phyloP scores from a whole-genome alignment of 1,140 invertebrate species.

The Lepidurus arcticus region DNA sequence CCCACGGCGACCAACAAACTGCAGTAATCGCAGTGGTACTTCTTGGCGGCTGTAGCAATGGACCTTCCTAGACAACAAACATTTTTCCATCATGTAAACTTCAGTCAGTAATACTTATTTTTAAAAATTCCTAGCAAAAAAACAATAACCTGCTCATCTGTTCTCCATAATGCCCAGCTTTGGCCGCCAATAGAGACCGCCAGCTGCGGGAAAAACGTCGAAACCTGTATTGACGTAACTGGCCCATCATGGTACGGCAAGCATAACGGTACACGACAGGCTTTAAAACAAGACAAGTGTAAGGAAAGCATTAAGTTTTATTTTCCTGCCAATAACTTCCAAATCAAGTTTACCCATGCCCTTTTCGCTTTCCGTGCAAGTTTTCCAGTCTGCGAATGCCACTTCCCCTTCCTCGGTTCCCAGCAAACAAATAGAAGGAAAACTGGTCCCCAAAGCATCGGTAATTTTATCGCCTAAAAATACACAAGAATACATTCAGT shows the following conservation, averaged over 20 bases:
- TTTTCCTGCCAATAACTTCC: not conserved
- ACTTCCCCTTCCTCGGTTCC: conserved; percentile 32
- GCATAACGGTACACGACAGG: conserved; percentile 25
- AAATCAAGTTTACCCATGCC: conserved; percentile 26
- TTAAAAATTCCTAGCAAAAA: not conserved
- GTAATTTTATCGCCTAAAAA: not conserved
- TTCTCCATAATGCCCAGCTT: conserved; percentile 31
- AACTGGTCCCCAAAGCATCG: not conserved
- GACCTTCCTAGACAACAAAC: conserved; percentile 27
- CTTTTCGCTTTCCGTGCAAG: conserved; percentile 26
- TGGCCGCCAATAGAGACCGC: conserved; percentile 25
- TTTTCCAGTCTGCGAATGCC: conserved; percentile 31
- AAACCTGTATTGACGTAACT: conserved; percentile 23
- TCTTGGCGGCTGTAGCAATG: conserved; percentile 26
- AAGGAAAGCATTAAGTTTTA: not conserved
- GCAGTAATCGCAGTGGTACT: not conserved
- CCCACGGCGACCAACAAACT: conserved; percentile 31
- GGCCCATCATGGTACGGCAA: conserved; percentile 32
- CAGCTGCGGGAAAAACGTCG: conserved; percentile 1
- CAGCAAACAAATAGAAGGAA: conserved; percentile 30
- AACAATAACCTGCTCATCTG: conserved; percentile 25
- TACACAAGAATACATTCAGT: not conserved
- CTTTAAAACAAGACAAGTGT: not conserved
- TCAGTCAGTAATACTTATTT: too few species aligned
- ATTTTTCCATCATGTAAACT: not conserved